Conservation (phyloP, 2,113 vertebrate species). For the Urocitellus parryii region DNA sequence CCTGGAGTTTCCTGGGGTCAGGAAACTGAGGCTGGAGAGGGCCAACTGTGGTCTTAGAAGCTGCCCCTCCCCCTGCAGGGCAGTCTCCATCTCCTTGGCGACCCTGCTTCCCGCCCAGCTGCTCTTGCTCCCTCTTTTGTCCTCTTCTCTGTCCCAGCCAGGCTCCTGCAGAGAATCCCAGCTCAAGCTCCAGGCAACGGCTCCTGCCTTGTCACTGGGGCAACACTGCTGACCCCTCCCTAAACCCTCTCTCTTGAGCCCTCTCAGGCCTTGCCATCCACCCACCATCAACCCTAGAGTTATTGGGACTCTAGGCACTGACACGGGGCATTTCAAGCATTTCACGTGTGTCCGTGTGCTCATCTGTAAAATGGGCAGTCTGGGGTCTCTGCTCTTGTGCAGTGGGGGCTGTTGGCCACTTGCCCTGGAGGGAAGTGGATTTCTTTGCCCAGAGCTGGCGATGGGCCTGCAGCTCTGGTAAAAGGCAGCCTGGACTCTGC, state of each 20-base stretch:
- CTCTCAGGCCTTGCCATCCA: neutral
- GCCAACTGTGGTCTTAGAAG: neutral
- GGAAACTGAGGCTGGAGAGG: slow-evolving; percentile 73
- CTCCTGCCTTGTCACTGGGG: slow-evolving; percentile 46
- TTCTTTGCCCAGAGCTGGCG: neutral
- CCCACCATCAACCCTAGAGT: neutral
- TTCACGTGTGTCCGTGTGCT: neutral
- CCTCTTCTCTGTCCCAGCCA: slow-evolving; percentile 30
- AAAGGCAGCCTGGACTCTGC: neutral
- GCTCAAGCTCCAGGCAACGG: slow-evolving; percentile 64
- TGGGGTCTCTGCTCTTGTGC: neutral
- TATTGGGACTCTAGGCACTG: neutral
- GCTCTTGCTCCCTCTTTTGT: slow-evolving; percentile 73
- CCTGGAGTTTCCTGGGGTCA: neutral
- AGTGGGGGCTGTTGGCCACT: neutral
- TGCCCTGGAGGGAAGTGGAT: neutral
- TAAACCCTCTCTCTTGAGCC: neutral
- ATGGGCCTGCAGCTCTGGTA: neutral
- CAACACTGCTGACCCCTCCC: neutral
- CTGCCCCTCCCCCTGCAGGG: slow-evolving; percentile 7
- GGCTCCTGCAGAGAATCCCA: slow-evolving; percentile 65
- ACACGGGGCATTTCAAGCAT: neutral
- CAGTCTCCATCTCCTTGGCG: slow-evolving; percentile 50
- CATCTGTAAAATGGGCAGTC: neutral
- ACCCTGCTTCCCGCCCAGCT: slow-evolving; percentile 60